A percentile compares a stretch with the other conserved stretches of the same genome.
phyloP scores from a whole-genome alignment of 2,113 vertebrate species.

The Sorex araneus region DNA sequence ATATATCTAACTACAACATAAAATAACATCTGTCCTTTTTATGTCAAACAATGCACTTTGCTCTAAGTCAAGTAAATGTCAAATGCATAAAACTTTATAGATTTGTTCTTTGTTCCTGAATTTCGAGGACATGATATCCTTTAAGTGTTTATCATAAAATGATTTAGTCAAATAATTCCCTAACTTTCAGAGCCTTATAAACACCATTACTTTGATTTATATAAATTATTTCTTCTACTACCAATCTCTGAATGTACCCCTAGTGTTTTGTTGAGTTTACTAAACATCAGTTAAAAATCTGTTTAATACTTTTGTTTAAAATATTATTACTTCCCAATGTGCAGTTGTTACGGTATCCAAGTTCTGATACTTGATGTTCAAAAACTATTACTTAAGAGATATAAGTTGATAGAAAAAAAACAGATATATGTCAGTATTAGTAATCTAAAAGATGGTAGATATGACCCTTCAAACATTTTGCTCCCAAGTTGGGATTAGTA shows the following conservation, averaged over 20 bases:
- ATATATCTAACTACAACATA: not conserved
- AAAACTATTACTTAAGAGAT: too few species aligned
- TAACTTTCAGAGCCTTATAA: not conserved
- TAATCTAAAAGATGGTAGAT: too few species aligned
- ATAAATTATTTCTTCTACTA: not conserved
- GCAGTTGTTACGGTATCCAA: too few species aligned
- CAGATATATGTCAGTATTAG: too few species aligned
- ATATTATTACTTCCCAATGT: not conserved
- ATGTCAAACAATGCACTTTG: not conserved
- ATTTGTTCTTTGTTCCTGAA: slow-evolving; percentile 27
- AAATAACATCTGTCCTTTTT: not conserved
- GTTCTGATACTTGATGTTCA: too few species aligned
- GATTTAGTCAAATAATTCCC: not conserved
- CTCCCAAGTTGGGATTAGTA: too few species aligned
- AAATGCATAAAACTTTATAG: not conserved
- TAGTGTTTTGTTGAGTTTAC: not conserved
- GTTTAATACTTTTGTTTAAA: slow-evolving; percentile 24
- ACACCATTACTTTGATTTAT: not conserved
- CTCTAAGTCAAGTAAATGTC: not conserved
- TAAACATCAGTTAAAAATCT: not conserved
- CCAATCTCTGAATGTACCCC: not conserved
- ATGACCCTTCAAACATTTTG: too few species aligned
- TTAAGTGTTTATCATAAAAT: not conserved
- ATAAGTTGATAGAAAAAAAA: too few species aligned
- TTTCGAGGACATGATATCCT: not conserved